Evolutionary conservation across 2,888 invertebrate species (phyloP).

Genomic region (Chaitophorus viminalis): DNA sequence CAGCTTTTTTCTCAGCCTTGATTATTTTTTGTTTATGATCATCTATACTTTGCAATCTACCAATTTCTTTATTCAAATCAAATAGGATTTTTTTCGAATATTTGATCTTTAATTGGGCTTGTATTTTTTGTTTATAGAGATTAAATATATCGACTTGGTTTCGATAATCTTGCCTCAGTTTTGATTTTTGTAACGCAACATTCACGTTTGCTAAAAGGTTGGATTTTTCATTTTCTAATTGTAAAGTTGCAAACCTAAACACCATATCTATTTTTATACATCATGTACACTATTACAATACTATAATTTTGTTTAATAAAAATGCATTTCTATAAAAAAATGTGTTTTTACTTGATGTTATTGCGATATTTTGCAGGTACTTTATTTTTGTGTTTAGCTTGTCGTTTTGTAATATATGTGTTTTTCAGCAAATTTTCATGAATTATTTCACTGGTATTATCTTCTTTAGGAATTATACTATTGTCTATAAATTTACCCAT

Average conservation of each 20-base stretch:
- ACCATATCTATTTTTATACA: neutral
- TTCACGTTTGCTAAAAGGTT: neutral
- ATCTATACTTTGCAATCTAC: neutral
- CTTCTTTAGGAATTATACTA: slow-evolving; percentile 4
- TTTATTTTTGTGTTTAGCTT: neutral
- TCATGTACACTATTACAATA: too few species aligned
- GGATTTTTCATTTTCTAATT: neutral
- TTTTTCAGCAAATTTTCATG: slow-evolving; percentile 3
- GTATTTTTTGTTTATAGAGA: neutral
- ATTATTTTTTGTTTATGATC: neutral
- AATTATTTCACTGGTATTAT: slow-evolving; percentile 23
- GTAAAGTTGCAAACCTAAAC: neutral
- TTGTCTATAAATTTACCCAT: too few species aligned
- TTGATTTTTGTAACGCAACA: neutral
- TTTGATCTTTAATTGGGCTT: neutral
- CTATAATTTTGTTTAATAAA: too few species aligned
- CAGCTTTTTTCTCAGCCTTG: neutral
- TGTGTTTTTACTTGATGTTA: slow-evolving; percentile 12
- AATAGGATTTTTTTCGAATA: neutral
- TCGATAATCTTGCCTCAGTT: neutral
- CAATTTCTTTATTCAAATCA: neutral
- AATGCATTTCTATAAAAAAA: too few species aligned
- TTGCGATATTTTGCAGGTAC: slow-evolving; percentile 1
- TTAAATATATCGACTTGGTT: neutral
- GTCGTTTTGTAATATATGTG: slow-evolving; percentile 1